Evolutionary conservation across 2,797 vertebrate genomes (phyloP), one percentile per base, ranked within the genome.

Genomic region (Falco columbarius): DNA sequence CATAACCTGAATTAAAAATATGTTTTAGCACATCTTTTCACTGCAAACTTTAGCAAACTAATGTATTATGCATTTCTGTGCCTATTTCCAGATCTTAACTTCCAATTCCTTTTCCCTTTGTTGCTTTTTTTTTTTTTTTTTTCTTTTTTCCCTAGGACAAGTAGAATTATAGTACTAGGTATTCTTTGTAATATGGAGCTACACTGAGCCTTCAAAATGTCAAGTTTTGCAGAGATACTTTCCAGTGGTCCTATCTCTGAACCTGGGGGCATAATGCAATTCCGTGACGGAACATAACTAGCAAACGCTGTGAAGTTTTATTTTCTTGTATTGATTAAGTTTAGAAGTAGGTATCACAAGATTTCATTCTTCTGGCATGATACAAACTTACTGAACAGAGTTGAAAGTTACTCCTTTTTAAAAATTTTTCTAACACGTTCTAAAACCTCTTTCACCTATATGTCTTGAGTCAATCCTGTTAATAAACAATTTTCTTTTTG

Each of bases 361-460:
- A 36, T 72, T 87, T 62, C 12, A 10, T 90, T 71, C 13, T 5
- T 93, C 32, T 52, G 9, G 3, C 17, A 29, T 47, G 55, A 75
- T 38, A 10, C 8, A 59, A 8, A 38, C 6, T 73, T 65, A 61
- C 14, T 38, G 49, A 81, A 74, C 5, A 38, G 23, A 32, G 3
- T 10, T 36, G 42, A 32, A 62, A 20, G 16, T 55, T 44, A 11
- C 1, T 14, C 0, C 3, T 0, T 8, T 44, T 38, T 38, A 24
- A 10, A 19, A 1, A 7, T 67, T 80, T 83, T 47, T 29, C 9
- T n/a, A 7, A 86, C 30, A 6, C 47, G 2, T 63, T 87, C 21
- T 56, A 68, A 83, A 76, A 7, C 1, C 3, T 63, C 26, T 65
- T 75, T 86, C 12, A 52, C 3, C 8, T 36, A 12, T 6, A 80